Evolutionary conservation across 2,797 vertebrate genomes (phyloP), one percentile per base, ranked within the genome.

Genomic region (Nasua narica): DNA sequence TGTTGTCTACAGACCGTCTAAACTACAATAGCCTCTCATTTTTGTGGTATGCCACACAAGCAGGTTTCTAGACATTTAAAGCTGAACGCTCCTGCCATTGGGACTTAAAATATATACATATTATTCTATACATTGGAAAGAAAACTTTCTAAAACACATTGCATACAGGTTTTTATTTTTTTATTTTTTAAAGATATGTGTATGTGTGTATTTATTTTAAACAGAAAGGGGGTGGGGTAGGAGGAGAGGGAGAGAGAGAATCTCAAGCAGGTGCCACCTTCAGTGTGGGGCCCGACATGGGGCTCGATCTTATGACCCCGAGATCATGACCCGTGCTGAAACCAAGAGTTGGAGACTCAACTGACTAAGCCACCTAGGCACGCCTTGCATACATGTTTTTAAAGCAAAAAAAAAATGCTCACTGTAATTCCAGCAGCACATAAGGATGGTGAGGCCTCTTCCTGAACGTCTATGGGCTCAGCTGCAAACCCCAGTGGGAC

Each of bases 21-120:
- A 65, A 76, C 86, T 87, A 43, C 25, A n/a, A 40, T 37, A 87
- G 37, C 32, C 32, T 62, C 35, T 76, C 23, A 32, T 46, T 54
- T 70, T 21, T 15, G 19, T 67, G 21, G 27, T 50, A 72, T 72
- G 40, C 70, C 40, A 85, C 35, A 12, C 62, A 78, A 54, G 35
- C 50, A 85, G 50, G 46, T 86, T 77, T 84, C 93, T 76, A 52
- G 72, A 86, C 69, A 88, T 74, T 32, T 67, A 88, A 84, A 93
- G 35, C 35, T 85, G 85, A 88, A 40, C 27, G 27, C 52, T 72
- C 52, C 14, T 70, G 52, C 43, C 43, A 93, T 19, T 2, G 0
- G 54, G 87, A 78, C n/a, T 67, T 84, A 52, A 87, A 90, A 69
- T 48, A 46, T 27, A 52, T 83, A 15, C 7, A 11, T 52, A 54